phyloP scores from a whole-genome alignment of 1,140 invertebrate genomes.

The Temnothorax longispinosus region DNA sequence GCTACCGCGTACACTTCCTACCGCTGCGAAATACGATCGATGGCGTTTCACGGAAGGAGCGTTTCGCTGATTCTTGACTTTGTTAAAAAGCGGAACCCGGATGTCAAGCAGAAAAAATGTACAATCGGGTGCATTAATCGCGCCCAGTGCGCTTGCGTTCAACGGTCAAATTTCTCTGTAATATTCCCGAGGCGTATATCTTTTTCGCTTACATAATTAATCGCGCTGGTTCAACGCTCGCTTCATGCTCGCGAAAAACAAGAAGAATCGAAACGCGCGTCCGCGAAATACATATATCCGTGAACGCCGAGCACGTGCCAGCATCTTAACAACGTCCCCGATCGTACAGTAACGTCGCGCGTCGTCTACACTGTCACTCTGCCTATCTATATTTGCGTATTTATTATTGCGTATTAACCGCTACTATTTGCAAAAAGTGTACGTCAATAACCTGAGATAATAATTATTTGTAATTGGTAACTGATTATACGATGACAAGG shows the following conservation, averaged over 20 bases:
- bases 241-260: not conserved
- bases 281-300: not conserved
- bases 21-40: slow-evolving; percentile 42
- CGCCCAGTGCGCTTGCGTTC: not conserved
- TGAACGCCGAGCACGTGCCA: not conserved
- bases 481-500: not conserved
- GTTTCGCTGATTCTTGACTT: slow-evolving; percentile 24
- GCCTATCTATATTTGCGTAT: not conserved
- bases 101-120: not conserved
- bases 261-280: not conserved
- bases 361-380: not conserved
- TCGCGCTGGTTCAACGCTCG: slow-evolving; percentile 26
- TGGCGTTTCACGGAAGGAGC: not conserved
- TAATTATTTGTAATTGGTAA: slow-evolving; percentile 14
- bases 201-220: slow-evolving; percentile 39
- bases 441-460: not conserved
- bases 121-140: not conserved
- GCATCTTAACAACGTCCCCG: not conserved
- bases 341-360: not conserved
- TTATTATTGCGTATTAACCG: not conserved
- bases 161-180: slow-evolving; percentile 6
- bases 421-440: not conserved
- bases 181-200: not conserved
- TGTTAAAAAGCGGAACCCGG: not conserved
- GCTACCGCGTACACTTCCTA: not conserved